Evolutionary conservation across 2,888 invertebrate genomes (phyloP), one percentile per base, ranked within the genome.

Genomic region (Thymelicus lineola): DNA sequence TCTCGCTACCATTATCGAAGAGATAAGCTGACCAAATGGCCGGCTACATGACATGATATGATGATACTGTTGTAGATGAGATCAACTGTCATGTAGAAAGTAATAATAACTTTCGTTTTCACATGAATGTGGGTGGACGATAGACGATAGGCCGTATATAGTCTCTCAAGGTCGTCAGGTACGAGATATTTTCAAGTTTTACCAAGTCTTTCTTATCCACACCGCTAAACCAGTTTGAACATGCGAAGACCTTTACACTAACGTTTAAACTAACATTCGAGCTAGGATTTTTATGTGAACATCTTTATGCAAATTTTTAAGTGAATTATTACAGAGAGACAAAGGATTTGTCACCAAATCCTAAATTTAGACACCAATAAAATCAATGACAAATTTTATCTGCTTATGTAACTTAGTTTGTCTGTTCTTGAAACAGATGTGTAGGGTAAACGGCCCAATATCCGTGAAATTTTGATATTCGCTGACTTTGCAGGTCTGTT

Each of bases 131-230:
- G 58, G 48, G 66, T 48, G 38, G 66, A 63, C 58, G 75, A 76
- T 55, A 42, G 66, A 76, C 76, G 75, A 82, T 74, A 78, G 73
- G 72, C 75, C 74, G 62, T 77, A 74, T 72, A 28, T 68, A 68
- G 71, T 62, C 69, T 71, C 14, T 70, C 84, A 87, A 88, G 88
- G 88, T 83, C 84, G 79, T 75, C 82, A 70, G 75, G 81, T 83
- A 77, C 76, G 69, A 81, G 77, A 75, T 80, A 79, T 82, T 82
- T 80, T 81, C 78, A 79, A 75, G 77, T 78, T 78, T 75, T 75
- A 70, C 73, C 75, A 76, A 75, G 78, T 71, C 76, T 77, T 78
- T 78, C 55, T 62, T 62, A 38, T 57, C 48, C 64, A 45, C 64
- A 9, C 61, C 45, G 45, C 76, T 69, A 71, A 84, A 82, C 84